A percentile compares a stretch with the other conserved stretches of the same genome.
These are phyloP conservation scores for Danaus chrysippus DNA, from an alignment of 2,888 invertebrate species.

Conservation along the genomic window DNA sequence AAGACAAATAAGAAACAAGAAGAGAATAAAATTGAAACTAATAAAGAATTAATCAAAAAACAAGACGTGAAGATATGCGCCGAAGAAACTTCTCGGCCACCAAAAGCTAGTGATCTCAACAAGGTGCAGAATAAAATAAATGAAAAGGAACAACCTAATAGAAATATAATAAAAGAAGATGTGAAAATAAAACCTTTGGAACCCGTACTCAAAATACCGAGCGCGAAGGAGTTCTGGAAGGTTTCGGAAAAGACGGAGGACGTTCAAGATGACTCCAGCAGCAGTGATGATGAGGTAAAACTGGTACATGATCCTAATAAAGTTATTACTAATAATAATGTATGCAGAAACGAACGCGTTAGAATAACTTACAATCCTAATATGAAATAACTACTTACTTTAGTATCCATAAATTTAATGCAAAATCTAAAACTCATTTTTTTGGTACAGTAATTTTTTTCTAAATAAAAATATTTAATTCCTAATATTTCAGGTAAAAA, in stretches of 20 bases:
- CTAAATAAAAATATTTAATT: too few relatives aligned
- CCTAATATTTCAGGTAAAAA: too few relatives aligned
- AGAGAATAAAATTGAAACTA: constrained; percentile 27
- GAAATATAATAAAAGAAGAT: constrained; percentile 29
- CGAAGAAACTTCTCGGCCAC: too few relatives aligned
- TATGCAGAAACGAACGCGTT: not conserved
- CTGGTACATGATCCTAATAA: constrained; percentile 23
- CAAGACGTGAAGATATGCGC: constrained; percentile 29
- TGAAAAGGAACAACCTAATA: constrained; percentile 31
- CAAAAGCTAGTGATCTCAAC: not conserved
- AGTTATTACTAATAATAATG: not conserved
- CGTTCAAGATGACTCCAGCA: constrained; percentile 46
- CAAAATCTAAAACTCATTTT: too few relatives aligned
- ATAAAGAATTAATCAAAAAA: constrained; percentile 28
- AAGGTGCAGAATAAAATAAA: constrained; percentile 28
- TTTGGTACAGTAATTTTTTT: too few relatives aligned
- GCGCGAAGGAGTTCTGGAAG: constrained; percentile 66
- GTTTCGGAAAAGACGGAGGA: constrained; percentile 30
- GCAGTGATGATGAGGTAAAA: constrained; percentile 67
- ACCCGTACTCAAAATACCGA: constrained; percentile 58
- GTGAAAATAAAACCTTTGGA: constrained; percentile 45
- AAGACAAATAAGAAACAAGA: constrained; percentile 34
- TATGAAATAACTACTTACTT: too few relatives aligned
- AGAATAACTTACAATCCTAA: constrained; percentile 11
- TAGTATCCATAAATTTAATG: too few relatives aligned